Evolutionary conservation across 1,140 invertebrate genomes (phyloP).

Genomic region (Drosophila elegans): DNA sequence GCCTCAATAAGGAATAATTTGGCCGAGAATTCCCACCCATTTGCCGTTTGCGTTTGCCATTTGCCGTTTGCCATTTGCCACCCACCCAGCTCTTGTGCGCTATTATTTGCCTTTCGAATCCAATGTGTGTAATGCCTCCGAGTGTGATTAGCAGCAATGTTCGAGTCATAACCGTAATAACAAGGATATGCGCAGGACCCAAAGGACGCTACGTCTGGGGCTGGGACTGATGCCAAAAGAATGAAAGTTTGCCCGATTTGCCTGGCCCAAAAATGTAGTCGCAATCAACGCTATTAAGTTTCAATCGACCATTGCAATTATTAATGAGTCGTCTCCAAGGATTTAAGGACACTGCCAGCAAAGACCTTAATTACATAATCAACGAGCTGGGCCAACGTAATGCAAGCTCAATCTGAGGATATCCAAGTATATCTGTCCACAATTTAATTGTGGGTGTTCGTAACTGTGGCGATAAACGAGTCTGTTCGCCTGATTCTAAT

Average conservation of each 20-base stretch:
- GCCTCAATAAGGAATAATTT: slow-evolving; percentile 57
- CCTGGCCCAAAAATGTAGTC: slow-evolving; percentile 24
- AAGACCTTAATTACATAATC: slow-evolving; percentile 32
- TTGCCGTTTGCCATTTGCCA: background rate
- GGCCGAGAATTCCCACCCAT: slow-evolving; percentile 13
- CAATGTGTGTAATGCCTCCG: slow-evolving; percentile 61
- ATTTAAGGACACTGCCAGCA: slow-evolving; percentile 14
- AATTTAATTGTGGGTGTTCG: slow-evolving; percentile 20
- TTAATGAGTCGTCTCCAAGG: slow-evolving; percentile 45
- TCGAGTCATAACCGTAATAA: slow-evolving; percentile 38
- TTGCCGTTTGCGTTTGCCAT: background rate
- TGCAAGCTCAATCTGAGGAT: slow-evolving; percentile 10
- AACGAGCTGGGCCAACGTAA: slow-evolving; percentile 25
- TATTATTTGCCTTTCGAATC: slow-evolving; percentile 60
- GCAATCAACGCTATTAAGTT: slow-evolving; percentile 46
- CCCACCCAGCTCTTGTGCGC: slow-evolving; percentile 24
- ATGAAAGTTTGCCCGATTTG: background rate
- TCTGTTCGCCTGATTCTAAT: slow-evolving; percentile 1
- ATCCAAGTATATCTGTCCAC: background rate
- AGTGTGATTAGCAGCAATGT: slow-evolving; percentile 64
- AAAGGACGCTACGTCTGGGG: background rate
- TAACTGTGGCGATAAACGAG: background rate
- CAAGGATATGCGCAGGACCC: slow-evolving; percentile 23
- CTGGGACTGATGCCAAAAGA: background rate
- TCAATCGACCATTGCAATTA: slow-evolving; percentile 48